Conservation (phyloP, 2,888 invertebrate species). For the Heliconius sara region DNA sequence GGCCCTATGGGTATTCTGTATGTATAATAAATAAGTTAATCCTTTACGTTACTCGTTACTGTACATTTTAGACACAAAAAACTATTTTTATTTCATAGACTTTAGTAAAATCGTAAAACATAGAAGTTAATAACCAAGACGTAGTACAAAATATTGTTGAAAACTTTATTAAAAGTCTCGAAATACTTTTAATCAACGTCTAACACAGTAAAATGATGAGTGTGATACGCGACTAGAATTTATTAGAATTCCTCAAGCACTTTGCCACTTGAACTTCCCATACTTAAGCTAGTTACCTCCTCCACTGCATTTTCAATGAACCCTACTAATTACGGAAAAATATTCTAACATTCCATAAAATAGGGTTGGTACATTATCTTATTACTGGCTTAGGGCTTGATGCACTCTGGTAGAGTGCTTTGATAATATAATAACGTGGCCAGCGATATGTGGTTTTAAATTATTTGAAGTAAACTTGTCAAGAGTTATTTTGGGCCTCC, state of each 20-base stretch:
- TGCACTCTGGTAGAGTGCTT: conserved; percentile 21
- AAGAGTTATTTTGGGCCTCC: not conserved
- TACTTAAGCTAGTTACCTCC: conserved; percentile 34
- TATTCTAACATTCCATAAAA: conserved; percentile 3
- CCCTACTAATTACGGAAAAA: conserved; percentile 8
- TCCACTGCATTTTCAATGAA: conserved; percentile 39
- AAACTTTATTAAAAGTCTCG: not conserved
- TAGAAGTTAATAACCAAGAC: not conserved
- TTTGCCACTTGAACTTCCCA: conserved; percentile 43
- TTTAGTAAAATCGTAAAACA: no score
- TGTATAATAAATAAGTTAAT: no score
- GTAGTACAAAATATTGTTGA: not conserved
- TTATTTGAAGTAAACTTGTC: not conserved
- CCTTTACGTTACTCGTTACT: no score
- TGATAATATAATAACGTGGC: conserved; percentile 18
- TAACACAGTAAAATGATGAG: conserved; percentile 29
- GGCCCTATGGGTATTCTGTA: no score
- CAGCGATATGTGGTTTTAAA: not conserved
- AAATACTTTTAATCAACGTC: conserved; percentile 30
- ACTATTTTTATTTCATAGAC: no score
- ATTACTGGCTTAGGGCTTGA: conserved; percentile 10
- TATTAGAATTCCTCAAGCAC: conserved; percentile 46
- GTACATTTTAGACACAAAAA: no score
- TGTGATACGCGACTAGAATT: conserved; percentile 43
- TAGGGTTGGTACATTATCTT: conserved; percentile 9